Base-by-base conservation (phyloP, 2,797 vertebrate species). In the Lepus oiostolus region DNA sequence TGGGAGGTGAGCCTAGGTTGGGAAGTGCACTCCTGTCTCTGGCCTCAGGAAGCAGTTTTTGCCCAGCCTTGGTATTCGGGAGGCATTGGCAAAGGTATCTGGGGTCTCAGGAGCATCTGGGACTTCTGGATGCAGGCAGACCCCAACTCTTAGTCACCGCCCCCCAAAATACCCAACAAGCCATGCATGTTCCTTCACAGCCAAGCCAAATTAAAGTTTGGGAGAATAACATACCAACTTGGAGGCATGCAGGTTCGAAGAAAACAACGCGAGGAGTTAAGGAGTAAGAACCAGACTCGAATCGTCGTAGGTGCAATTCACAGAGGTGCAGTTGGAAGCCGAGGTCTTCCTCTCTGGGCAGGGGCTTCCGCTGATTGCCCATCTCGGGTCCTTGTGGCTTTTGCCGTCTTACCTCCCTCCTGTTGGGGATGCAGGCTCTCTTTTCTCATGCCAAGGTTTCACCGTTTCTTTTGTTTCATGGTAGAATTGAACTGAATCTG, bases 1-100 rank as follows among this genome's bases (percentile, higher is more conserved):
- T 0, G 6, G 63, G 7, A 24, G 24, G 35, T 0, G 0, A 83
- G 16, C 28, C 0, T 1, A 13, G 22, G 4, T 21, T 0, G 0
- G n/a, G 10, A 54, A 17, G 11, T 2, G 11, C 35, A 30, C 16
- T 28, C 28, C 35, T 0, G 0, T n/a, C 28, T 63, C 88, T 9
- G 5, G 4, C 32, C 68, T 42, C 35, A 2, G 7, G 3, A 42
- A n/a, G 12, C 76, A 7, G 28, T 17, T 60, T 17, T 52, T 50
- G 21, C 3, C 38, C 19, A 30, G 42, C 28, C 28, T 13, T 4
- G 63, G 24, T 9, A 4, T 35, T n/a, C 28, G 28, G 72, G 11
- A 21, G 52, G 16, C 76, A 58, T 32, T 38, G 65, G 6, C n/a
- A 65, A 32, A 12, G 35, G 6, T 5, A 21, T 7, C 10, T 0